These are phyloP conservation scores for Melikaiella ostensackeni DNA, from an alignment of 2,888 invertebrate species.

Conservation along the genomic window DNA sequence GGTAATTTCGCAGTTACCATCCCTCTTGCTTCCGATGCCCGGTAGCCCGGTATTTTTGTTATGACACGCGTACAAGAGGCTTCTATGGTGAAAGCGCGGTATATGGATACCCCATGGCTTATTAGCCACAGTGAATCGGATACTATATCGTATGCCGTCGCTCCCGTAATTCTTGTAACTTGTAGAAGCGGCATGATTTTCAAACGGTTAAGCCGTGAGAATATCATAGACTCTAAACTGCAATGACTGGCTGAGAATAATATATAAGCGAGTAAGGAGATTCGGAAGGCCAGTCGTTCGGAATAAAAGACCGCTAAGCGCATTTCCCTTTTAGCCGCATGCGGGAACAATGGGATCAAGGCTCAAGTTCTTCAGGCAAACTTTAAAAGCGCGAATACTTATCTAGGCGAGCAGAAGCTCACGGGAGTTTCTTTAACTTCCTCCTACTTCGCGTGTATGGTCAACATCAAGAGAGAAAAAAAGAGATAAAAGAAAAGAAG, in stretches of 20 bases:
- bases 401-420: conserved; percentile 28
- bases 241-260: conserved; percentile 67
- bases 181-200: conserved; percentile 50
- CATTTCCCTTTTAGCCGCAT: conserved; percentile 62
- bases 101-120: conserved; percentile 70
- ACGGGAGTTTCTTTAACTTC: conserved; percentile 36
- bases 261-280: conserved; percentile 49
- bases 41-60: conserved; percentile 67
- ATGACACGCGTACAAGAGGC: conserved; percentile 74
- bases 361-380: conserved; percentile 30
- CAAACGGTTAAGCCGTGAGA: conserved; percentile 66
- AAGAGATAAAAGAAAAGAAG: conserved; percentile 1
- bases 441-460: conserved; percentile 23
- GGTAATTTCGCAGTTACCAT: conserved; percentile 67
- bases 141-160: conserved; percentile 51
- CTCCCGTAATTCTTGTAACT: conserved; percentile 40
- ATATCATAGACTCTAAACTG: conserved; percentile 65
- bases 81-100: conserved; percentile 56
- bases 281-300: conserved; percentile 58
- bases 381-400: conserved; percentile 17
- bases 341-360: conserved; percentile 56
- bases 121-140: conserved; percentile 69
- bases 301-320: conserved; percentile 65
- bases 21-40: conserved; percentile 43
- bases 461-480: conserved; percentile 14